Base-by-base conservation (phyloP, 1,140 invertebrate genomes). In the Plodia interpunctella region DNA sequence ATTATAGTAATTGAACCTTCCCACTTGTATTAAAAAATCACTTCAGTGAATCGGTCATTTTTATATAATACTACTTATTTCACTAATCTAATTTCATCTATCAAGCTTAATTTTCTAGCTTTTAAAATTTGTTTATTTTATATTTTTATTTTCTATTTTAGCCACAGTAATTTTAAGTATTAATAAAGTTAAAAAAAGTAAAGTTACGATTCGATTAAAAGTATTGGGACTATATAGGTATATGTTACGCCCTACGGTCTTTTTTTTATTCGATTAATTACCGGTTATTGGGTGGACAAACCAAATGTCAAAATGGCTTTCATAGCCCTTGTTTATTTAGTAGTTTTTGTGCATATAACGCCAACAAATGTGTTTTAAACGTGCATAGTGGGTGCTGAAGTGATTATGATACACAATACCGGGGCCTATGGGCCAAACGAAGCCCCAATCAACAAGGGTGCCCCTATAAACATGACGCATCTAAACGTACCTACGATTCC, bases 381-480 rank as follows among this genome's bases (percentile, higher is more conserved):
- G 21, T 49, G 19, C 56, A 64, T 63, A 56, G 59, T 68, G 59
- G 62, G 66, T 76, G 59, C 53, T 58, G 61, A 63, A 58, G 52
- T 57, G 66, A 83, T 65, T 57, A 88, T 88, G 85, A 81, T 88
- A 72, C 82, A 88, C 66, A 88, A 88, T 56, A 86, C 69, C 35
- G 81, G 82, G 56, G 73, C 73, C 55, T 88, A 76, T 64, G 83
- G 79, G 57, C 67, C 75, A 18, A 83, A 74, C 49, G 85, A 87
- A 19, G 60, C 72, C n/a, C 75, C 81, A 18, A 56, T 80, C 49
- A 87, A 83, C 57, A 68, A 76, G 62, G 72, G 72, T 54, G 66
- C 69, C 18, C 71, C 80, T 56, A 53, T 83, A 56, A 85, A 80
- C 57, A 76, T 83, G 72, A 69, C 72, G 15, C 70, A 72, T 55